These are phyloP conservation scores for Cheilosia vernalis DNA, from an alignment of 2,888 invertebrate genomes.

Conservation along the genomic window DNA sequence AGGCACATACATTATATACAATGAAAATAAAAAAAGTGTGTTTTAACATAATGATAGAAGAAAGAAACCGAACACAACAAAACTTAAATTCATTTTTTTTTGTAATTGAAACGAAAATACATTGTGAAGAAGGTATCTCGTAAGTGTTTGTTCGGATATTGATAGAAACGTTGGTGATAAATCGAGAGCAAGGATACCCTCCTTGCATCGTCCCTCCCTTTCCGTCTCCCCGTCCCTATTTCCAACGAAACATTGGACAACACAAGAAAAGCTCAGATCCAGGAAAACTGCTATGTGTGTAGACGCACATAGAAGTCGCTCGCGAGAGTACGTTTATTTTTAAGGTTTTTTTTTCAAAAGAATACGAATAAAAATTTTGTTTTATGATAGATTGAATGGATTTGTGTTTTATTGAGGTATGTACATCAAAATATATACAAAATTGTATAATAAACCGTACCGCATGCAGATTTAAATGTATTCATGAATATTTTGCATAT, in stretches of 20 bases:
- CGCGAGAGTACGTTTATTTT: slow-evolving; percentile 35
- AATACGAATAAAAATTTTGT: slow-evolving; percentile 45
- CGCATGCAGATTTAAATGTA: slow-evolving; percentile 6
- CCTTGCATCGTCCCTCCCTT: background rate
- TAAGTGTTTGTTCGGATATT: slow-evolving; percentile 39
- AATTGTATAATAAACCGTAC: slow-evolving; percentile 56
- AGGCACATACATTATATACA: slow-evolving; percentile 7
- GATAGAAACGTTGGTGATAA: slow-evolving; percentile 29
- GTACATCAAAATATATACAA: background rate
- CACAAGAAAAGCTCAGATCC: slow-evolving; percentile 48
- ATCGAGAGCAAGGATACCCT: background rate
- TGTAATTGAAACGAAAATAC: slow-evolving; percentile 24
- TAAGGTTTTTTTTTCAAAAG: slow-evolving; percentile 44
- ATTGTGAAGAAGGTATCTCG: slow-evolving; percentile 35
- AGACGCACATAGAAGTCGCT: slow-evolving; percentile 12
- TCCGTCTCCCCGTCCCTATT: background rate
- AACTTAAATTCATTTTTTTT: slow-evolving; percentile 45
- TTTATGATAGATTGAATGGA: slow-evolving; percentile 28
- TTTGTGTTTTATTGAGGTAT: background rate
- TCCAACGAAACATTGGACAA: slow-evolving; percentile 12
- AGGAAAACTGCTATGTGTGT: background rate
- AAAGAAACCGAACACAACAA: slow-evolving; percentile 16
- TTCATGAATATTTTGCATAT: slow-evolving; percentile 23
- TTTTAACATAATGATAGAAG: slow-evolving; percentile 33
- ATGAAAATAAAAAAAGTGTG: slow-evolving; percentile 24